Evolutionary conservation across 1,140 invertebrate genomes (phyloP).

Genomic region (Stegodyphus dumicola): DNA sequence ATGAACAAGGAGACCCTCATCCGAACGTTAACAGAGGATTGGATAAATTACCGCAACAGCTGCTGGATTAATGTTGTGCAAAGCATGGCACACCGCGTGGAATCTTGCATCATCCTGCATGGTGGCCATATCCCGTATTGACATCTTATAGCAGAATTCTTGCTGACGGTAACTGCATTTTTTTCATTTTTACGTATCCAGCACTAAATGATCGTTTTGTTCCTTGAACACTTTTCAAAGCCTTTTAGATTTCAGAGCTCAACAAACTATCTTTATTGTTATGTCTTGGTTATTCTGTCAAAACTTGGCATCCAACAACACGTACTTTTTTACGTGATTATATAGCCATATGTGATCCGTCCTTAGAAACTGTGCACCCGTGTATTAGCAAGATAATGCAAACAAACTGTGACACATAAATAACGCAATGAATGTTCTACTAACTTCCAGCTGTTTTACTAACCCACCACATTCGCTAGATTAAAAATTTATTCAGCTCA

Average conservation of each 20-base stretch:
- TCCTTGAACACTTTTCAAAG: background rate
- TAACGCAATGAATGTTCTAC: too few species aligned
- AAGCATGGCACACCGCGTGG: background rate
- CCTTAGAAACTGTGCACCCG: background rate
- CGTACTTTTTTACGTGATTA: background rate
- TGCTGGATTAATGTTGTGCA: background rate
- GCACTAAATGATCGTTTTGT: background rate
- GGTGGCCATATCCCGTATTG: background rate
- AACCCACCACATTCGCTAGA: too few species aligned
- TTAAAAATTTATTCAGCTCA: too few species aligned
- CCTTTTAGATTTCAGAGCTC: background rate
- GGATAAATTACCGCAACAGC: background rate
- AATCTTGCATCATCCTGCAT: background rate
- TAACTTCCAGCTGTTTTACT: too few species aligned
- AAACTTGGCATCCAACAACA: background rate
- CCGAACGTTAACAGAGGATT: background rate
- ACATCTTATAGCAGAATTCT: background rate
- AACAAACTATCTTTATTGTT: background rate
- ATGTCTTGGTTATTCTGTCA: background rate
- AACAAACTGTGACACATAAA: too few species aligned
- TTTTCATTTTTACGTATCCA: background rate
- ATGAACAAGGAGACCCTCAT: background rate
- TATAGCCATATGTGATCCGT: background rate
- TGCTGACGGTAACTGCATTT: background rate
- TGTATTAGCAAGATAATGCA: background rate